Percentiles rank a stretch among this genome's conserved stretches.
Evolutionary conservation across 2,797 vertebrate species (phyloP).

Genomic region (Argentina silus): DNA sequence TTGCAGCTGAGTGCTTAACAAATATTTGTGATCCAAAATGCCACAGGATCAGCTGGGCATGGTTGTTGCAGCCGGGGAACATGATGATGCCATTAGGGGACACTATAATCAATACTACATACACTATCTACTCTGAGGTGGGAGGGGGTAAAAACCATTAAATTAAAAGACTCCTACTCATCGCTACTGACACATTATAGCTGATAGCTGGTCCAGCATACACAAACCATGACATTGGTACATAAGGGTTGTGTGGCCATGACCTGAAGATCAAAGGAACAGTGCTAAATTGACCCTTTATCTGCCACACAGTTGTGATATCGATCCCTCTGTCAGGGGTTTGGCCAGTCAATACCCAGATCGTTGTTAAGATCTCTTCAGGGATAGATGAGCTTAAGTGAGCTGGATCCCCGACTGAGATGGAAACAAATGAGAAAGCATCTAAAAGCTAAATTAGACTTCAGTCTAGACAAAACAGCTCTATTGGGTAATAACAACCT

Average conservation of each 20-base stretch:
- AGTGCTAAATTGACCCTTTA: conserved; percentile 31
- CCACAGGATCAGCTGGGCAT: conserved; percentile 19
- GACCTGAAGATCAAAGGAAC: conserved; percentile 23
- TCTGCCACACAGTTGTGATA: conserved; percentile 20
- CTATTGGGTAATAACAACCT: neutral
- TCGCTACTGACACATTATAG: neutral
- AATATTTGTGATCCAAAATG: conserved; percentile 13
- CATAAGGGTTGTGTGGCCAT: neutral
- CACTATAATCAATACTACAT: conserved; percentile 49
- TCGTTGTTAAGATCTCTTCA: conserved; percentile 30
- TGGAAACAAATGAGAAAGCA: neutral
- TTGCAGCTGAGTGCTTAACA: conserved; percentile 10
- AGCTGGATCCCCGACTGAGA: neutral
- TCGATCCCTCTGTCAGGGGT: conserved; percentile 20
- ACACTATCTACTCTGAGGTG: conserved; percentile 15
- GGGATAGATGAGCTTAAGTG: conserved; percentile 15
- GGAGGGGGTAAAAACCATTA: conserved; percentile 12
- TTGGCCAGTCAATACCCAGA: conserved; percentile 46
- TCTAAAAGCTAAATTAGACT: neutral
- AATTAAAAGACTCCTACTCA: neutral
- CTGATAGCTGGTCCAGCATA: conserved; percentile 5
- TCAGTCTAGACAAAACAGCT: neutral
- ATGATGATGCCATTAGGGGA: conserved; percentile 28
- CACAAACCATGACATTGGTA: conserved; percentile 25
- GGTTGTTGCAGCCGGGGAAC: conserved; percentile 32